A percentile compares a stretch with the other conserved stretches of the same genome.
Evolutionary conservation across 2,888 invertebrate genomes (phyloP).

Genomic region (Leptopterna dolabrata): DNA sequence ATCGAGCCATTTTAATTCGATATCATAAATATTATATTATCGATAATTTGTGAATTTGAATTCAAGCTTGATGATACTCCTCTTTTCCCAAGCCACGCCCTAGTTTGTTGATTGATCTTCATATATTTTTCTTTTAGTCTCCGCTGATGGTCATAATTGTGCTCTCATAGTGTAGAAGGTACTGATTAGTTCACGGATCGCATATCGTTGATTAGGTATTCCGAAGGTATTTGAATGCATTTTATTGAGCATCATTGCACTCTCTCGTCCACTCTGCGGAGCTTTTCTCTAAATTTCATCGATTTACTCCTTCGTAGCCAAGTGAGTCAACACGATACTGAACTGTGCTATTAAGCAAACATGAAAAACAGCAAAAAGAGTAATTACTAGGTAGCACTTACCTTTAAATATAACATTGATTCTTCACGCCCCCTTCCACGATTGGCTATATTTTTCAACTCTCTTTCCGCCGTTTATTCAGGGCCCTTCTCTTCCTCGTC

Average conservation of each 20-base stretch:
- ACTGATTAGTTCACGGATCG: no score
- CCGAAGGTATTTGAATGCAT: no score
- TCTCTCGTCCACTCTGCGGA: not conserved
- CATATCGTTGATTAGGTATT: no score
- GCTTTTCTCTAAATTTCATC: not conserved
- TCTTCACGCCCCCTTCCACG: not conserved
- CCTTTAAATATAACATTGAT: not conserved
- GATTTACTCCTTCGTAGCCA: not conserved
- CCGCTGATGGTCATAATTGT: no score
- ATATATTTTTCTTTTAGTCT: not conserved
- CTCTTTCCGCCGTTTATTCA: not conserved
- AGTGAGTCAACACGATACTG: not conserved
- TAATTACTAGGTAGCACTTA: not conserved
- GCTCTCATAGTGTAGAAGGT: no score
- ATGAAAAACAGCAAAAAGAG: not conserved
- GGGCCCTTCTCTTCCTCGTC: not conserved
- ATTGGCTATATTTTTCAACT: not conserved
- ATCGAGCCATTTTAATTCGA: not conserved
- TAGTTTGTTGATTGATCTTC: not conserved
- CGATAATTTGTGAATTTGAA: not conserved
- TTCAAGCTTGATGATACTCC: not conserved
- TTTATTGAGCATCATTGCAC: not conserved
- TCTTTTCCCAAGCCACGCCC: no score
- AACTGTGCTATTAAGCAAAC: not conserved
- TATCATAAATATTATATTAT: not conserved